phyloP scores from a whole-genome alignment of 2,888 invertebrate species.

The Pyralis farinalis region DNA sequence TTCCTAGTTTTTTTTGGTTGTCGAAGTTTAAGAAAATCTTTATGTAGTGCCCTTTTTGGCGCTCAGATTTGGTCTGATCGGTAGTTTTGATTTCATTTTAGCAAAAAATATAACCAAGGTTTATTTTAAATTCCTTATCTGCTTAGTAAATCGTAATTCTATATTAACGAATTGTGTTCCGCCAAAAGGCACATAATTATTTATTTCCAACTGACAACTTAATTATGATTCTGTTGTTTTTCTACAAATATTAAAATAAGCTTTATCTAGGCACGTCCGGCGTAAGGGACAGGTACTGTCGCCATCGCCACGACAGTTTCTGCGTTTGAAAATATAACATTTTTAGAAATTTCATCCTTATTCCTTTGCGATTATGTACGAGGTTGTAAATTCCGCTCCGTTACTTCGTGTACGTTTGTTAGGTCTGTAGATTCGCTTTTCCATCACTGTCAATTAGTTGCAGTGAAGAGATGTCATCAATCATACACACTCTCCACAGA shows the following conservation, averaged over 20 bases:
- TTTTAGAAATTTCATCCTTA: slow-evolving; percentile 31
- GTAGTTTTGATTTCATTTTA: too few species aligned
- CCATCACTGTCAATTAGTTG: slow-evolving; percentile 80
- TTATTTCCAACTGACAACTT: slow-evolving; percentile 14
- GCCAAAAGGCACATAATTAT: slow-evolving; percentile 4
- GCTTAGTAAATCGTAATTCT: neutral
- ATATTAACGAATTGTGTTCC: neutral
- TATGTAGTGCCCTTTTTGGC: too few species aligned
- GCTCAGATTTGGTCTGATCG: too few species aligned
- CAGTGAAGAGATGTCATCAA: slow-evolving; percentile 72
- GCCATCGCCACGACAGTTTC: slow-evolving; percentile 21
- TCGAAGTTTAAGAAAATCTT: too few species aligned
- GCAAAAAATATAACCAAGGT: too few species aligned
- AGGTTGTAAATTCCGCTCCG: slow-evolving; percentile 20
- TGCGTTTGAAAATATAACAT: slow-evolving; percentile 7
- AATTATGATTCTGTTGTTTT: slow-evolving; percentile 43
- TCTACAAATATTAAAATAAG: slow-evolving; percentile 32
- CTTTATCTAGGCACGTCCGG: slow-evolving; percentile 44
- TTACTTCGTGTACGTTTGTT: slow-evolving; percentile 35
- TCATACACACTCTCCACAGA: slow-evolving; percentile 55
- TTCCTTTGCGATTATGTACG: slow-evolving; percentile 19
- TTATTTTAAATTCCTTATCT: neutral
- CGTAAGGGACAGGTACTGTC: slow-evolving; percentile 38
- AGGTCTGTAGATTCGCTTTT: slow-evolving; percentile 53
- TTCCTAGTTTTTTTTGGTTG: too few species aligned